A percentile compares a stretch with the other conserved stretches of the same genome.
Evolutionary conservation across 64 coral and sea anemone genomes (phyloP).

Genomic region (Stylophora pistillata): DNA sequence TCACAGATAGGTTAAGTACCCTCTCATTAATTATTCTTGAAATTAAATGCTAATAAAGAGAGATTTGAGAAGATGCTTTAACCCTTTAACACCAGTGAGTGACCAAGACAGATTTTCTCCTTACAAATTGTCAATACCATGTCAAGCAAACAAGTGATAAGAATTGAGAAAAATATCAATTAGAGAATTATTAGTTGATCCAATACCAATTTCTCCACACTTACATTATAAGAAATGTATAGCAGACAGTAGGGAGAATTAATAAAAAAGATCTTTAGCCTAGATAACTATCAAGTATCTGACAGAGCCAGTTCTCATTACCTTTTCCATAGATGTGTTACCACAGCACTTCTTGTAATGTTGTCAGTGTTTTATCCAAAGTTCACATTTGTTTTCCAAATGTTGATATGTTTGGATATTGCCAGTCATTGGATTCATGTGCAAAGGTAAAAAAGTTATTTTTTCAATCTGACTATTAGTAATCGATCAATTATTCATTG

Average conservation of each 20-base stretch:
- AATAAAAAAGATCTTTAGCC: not conserved
- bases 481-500: not conserved
- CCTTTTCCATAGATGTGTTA: constrained; percentile 52
- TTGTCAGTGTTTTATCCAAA: constrained; percentile 62
- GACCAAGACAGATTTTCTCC: too few relatives aligned
- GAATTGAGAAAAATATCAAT: too few relatives aligned
- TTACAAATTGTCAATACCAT: too few relatives aligned
- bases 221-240: too few relatives aligned
- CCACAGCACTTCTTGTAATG: constrained; percentile 60
- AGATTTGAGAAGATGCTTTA: not conserved
- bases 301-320: not conserved
- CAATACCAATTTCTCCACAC: too few relatives aligned
- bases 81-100: too few relatives aligned
- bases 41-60: not conserved
- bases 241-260: not conserved
- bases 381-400: constrained; percentile 66
- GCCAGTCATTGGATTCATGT: constrained; percentile 80
- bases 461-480: not conserved
- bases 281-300: not conserved
- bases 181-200: too few relatives aligned
- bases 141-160: too few relatives aligned
- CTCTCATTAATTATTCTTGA: not conserved
- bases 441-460: constrained; percentile 41
- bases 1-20: constrained; percentile 81
- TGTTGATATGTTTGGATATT: constrained; percentile 66